phyloP scores from a whole-genome alignment of 2,888 invertebrate genomes.

The Camponotus fellah region DNA sequence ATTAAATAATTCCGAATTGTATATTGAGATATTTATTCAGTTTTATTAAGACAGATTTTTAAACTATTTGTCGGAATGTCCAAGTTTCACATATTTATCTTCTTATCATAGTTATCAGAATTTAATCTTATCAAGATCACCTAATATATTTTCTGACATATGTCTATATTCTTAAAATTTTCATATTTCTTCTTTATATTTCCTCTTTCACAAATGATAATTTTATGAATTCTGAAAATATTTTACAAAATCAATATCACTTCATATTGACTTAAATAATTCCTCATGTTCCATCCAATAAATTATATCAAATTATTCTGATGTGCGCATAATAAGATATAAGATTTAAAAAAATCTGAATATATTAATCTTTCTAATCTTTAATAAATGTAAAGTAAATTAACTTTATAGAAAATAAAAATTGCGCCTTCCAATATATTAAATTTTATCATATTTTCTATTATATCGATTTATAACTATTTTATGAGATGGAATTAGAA shows the following conservation, averaged over 20 bases:
- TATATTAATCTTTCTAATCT: neutral
- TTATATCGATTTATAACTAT: constrained; percentile 43
- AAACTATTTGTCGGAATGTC: neutral
- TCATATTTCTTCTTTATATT: neutral
- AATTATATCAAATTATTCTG: neutral
- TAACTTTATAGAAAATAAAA: constrained; percentile 1
- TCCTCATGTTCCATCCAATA: neutral
- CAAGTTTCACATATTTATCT: neutral
- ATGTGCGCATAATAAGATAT: neutral
- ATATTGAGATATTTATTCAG: neutral
- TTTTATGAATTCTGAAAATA: neutral
- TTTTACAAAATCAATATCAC: neutral
- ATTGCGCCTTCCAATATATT: neutral
- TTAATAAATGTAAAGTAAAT: neutral
- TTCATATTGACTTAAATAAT: neutral
- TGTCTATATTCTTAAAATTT: neutral
- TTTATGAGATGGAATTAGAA: constrained; percentile 73
- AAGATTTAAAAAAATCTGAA: neutral
- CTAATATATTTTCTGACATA: neutral
- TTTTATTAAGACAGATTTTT: neutral
- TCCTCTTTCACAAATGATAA: neutral
- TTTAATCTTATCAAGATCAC: neutral
- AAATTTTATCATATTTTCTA: neutral
- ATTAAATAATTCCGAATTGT: neutral
- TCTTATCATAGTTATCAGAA: neutral